phyloP scores from a whole-genome alignment of 2,888 invertebrate genomes.

The Lasioglossum zephyrum region DNA sequence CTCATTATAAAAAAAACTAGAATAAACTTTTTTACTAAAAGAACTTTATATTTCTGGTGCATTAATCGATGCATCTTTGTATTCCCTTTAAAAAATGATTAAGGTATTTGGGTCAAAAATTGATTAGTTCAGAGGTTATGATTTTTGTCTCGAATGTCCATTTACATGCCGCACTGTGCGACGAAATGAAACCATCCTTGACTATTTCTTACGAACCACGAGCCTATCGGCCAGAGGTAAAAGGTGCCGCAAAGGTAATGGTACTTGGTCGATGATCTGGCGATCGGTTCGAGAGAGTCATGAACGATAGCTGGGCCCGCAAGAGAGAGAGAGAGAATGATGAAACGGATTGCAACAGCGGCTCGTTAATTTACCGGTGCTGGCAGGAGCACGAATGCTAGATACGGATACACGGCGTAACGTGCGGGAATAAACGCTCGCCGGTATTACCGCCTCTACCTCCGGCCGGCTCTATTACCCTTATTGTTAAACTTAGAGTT shows the following conservation, averaged over 20 bases:
- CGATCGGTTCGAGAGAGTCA: neutral
- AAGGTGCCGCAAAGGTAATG: too few species aligned
- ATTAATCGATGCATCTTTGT: too few species aligned
- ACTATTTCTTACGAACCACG: neutral
- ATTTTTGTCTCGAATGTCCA: too few species aligned
- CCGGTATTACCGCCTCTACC: slow-evolving; percentile 60
- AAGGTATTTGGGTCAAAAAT: too few species aligned
- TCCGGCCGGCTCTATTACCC: slow-evolving; percentile 79
- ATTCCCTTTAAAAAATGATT: too few species aligned
- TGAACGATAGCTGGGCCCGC: neutral
- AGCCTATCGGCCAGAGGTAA: too few species aligned
- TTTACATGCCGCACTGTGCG: too few species aligned
- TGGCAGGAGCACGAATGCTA: neutral
- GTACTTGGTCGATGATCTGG: neutral
- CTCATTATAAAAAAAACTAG: too few species aligned
- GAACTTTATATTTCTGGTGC: too few species aligned
- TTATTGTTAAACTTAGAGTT: slow-evolving; percentile 83
- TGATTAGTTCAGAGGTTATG: too few species aligned
- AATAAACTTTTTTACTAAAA: too few species aligned
- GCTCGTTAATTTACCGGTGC: slow-evolving; percentile 68
- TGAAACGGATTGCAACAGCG: slow-evolving; percentile 28
- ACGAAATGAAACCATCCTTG: too few species aligned
- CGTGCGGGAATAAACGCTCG: slow-evolving; percentile 56
- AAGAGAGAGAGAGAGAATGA: neutral
- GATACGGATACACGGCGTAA: slow-evolving; percentile 2